Evolutionary conservation across 2,888 invertebrate species (phyloP).

Genomic region (Stenodema calcarata): DNA sequence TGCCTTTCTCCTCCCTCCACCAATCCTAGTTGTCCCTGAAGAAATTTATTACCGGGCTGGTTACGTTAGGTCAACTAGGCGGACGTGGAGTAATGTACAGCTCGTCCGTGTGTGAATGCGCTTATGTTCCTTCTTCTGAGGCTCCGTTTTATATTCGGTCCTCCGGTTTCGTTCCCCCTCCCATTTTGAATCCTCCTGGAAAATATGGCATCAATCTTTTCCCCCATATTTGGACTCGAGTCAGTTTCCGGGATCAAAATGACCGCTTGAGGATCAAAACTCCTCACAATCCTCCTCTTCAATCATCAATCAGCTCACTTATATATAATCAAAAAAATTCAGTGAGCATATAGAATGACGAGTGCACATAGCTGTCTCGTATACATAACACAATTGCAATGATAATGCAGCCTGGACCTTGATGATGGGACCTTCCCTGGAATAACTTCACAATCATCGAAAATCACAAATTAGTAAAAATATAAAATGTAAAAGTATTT

Average conservation of each 20-base stretch:
- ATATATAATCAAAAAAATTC: too few species aligned
- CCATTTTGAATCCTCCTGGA: conserved; percentile 18
- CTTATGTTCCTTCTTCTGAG: not conserved
- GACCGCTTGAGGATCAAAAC: not conserved
- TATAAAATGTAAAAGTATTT: too few species aligned
- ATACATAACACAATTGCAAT: too few species aligned
- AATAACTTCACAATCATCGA: too few species aligned
- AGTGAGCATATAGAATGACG: too few species aligned
- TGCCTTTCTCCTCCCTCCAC: not conserved
- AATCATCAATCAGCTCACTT: too few species aligned
- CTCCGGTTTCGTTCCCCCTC: not conserved
- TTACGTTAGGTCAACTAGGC: conserved; percentile 22
- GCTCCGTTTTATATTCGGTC: not conserved
- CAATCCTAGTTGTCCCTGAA: not conserved
- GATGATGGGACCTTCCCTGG: too few species aligned
- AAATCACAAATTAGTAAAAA: too few species aligned
- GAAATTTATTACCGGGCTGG: conserved; percentile 27
- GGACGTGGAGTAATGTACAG: conserved; percentile 21
- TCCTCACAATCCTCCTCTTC: not conserved
- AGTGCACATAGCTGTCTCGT: too few species aligned
- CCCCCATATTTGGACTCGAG: not conserved
- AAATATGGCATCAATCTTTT: not conserved
- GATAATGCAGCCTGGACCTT: too few species aligned
- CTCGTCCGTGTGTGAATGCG: not conserved
- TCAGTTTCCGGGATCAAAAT: not conserved